These are phyloP conservation scores for Pecten maximus DNA, from an alignment of 2,888 invertebrate genomes.

Conservation along the genomic window DNA sequence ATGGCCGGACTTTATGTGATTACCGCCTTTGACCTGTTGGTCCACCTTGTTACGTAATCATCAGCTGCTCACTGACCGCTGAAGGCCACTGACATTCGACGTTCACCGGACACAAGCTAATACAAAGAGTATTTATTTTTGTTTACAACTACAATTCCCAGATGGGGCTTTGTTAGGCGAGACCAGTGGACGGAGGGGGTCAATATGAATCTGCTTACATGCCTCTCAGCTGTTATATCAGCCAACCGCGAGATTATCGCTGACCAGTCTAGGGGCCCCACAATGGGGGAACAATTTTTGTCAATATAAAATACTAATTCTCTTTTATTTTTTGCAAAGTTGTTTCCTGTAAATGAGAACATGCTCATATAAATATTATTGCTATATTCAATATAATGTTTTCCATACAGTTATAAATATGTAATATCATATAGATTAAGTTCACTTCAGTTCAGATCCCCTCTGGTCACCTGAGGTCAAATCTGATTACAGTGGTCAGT, in stretches of 20 bases:
- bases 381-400: neutral
- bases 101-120: neutral
- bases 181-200: slow-evolving; percentile 27
- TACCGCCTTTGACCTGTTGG: neutral
- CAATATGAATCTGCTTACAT: neutral
- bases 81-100: neutral
- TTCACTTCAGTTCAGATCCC: neutral
- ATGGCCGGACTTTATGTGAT: neutral
- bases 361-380: neutral
- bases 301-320: neutral
- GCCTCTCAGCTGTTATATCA: slow-evolving; percentile 30
- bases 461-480: neutral
- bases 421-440: neutral
- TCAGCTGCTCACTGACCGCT: neutral
- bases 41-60: neutral
- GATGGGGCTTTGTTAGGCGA: slow-evolving; percentile 32
- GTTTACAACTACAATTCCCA: neutral
- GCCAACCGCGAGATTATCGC: neutral
- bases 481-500: neutral
- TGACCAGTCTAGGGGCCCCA: neutral
- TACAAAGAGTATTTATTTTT: neutral
- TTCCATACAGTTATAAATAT: neutral
- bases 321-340: neutral
- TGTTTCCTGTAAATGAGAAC: neutral
- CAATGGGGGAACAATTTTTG: neutral